Conservation (phyloP, 1,140 invertebrate genomes). For the Platyura marginata region DNA sequence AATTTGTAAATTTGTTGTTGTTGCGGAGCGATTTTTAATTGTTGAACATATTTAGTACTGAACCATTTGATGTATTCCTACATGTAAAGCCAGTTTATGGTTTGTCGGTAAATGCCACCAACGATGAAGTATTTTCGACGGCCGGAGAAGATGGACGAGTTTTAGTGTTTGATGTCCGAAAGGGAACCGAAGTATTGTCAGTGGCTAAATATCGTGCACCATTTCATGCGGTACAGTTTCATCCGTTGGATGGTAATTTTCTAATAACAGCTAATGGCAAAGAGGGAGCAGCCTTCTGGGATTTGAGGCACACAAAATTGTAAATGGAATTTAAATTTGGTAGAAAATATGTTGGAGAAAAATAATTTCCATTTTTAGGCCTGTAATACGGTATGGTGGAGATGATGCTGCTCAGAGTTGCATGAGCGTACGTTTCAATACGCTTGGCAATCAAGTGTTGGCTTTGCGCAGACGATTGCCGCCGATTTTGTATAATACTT, state of each 20-base stretch:
- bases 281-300: slow-evolving; percentile 77
- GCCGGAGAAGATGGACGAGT: slow-evolving; percentile 81
- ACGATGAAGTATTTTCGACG: slow-evolving; percentile 65
- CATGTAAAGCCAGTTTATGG: slow-evolving; percentile 83
- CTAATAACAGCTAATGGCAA: slow-evolving; percentile 77
- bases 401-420: slow-evolving; percentile 48
- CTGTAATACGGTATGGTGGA: slow-evolving; percentile 47
- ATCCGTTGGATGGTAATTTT: slow-evolving; percentile 62
- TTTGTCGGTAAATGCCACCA: slow-evolving; percentile 66
- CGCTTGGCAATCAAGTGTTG: slow-evolving; percentile 56
- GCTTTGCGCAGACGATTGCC: slow-evolving; percentile 64
- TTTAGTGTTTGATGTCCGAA: slow-evolving; percentile 52
- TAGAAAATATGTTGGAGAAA: neutral
- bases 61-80: slow-evolving; percentile 53
- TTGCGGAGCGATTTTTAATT: neutral
- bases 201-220: slow-evolving; percentile 47
- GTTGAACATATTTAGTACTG: slow-evolving; percentile 28
- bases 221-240: slow-evolving; percentile 83
- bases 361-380: slow-evolving; percentile 24
- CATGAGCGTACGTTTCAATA: slow-evolving; percentile 82
- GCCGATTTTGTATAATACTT: slow-evolving; percentile 61
- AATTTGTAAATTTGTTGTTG: slow-evolving; percentile 14
- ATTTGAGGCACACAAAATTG: slow-evolving; percentile 65
- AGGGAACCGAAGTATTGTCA: slow-evolving; percentile 19
- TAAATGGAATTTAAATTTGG: slow-evolving; percentile 27